Evolutionary conservation across 2,888 invertebrate genomes (phyloP).

Genomic region (Boloria selene): DNA sequence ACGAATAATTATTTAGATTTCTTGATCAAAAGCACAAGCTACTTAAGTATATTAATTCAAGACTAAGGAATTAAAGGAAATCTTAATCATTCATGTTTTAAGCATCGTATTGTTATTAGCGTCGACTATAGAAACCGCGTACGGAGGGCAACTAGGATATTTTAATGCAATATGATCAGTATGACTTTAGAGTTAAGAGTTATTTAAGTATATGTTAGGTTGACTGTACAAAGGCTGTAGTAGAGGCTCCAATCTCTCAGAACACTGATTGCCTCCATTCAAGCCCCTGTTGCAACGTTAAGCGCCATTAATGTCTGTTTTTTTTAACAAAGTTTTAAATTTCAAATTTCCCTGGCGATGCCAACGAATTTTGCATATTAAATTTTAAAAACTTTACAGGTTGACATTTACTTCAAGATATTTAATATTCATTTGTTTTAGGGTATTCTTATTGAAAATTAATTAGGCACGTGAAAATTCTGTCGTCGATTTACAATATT

Average conservation of each 20-base stretch:
- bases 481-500: not conserved
- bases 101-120: constrained; percentile 5
- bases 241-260: constrained; percentile 42
- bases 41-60: not conserved
- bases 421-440: constrained; percentile 17
- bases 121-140: not conserved
- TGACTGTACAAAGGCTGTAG: constrained; percentile 18
- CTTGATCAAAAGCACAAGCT: no score
- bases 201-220: constrained; percentile 15
- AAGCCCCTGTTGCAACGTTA: constrained; percentile 40
- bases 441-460: not conserved
- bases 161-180: constrained; percentile 8
- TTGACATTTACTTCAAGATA: constrained; percentile 18
- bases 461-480: not conserved
- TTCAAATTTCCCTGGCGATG: constrained; percentile 21
- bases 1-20: no score
- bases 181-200: constrained; percentile 18
- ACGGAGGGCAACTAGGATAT: constrained; percentile 6
- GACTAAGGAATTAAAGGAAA: not conserved
- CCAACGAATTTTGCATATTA: constrained; percentile 20
- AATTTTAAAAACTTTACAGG: constrained; percentile 17
- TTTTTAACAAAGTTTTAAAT: constrained; percentile 28
- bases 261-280: constrained; percentile 61
- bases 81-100: constrained; percentile 4
- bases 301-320: constrained; percentile 30